Base-by-base conservation (phyloP, 1,140 invertebrate species). In the Aphelinus atriplicis region DNA sequence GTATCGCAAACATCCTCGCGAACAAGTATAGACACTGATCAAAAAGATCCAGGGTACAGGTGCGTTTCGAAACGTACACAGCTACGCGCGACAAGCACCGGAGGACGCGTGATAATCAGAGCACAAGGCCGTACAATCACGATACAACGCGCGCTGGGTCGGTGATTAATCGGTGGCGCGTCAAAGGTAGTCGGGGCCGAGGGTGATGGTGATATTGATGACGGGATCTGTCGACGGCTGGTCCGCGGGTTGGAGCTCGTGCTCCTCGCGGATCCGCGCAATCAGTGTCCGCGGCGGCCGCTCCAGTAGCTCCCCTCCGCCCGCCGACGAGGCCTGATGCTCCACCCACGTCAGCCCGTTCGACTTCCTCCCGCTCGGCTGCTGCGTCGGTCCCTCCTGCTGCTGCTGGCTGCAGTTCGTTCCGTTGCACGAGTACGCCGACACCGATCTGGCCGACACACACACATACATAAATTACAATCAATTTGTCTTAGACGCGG, bases 131-230 rank as follows among this genome's bases (percentile, higher is more conserved):
- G 26, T 26, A 26, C 26, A 26, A 26, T 26, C 26, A 26, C 26
- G 26, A 26, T 26, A 26, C 26, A 26, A 26, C 26, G 26, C 26
- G 26, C 26, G 26, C 26, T 26, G 26, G 26, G 26, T 26, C 26
- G 26, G 26, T 26, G 26, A 26, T 26, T 26, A 26, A 26, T 26
- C 26, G 26, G 26, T 26, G 26, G 26, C 26, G 26, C 26, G 26
- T 26, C 26, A 26, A 26, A 26, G 26, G 26, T 26, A 26, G 26
- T 73, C 72, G 47, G 73, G 67, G 10, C 80, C 81, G 0, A 83
- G 78, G 45, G 80, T 83, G 65, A 83, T 83, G 7, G 81, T 83
- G 9, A 83, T 83, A 26, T 81, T 81, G 48, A 83, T 77, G 3
- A 83, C 58, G 0, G 79, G 77, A 55, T 83, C 78, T n/a, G 76